These are phyloP conservation scores for Coryphaenoides rupestris DNA, from an alignment of 2,113 vertebrate species.

Conservation along the genomic window DNA sequence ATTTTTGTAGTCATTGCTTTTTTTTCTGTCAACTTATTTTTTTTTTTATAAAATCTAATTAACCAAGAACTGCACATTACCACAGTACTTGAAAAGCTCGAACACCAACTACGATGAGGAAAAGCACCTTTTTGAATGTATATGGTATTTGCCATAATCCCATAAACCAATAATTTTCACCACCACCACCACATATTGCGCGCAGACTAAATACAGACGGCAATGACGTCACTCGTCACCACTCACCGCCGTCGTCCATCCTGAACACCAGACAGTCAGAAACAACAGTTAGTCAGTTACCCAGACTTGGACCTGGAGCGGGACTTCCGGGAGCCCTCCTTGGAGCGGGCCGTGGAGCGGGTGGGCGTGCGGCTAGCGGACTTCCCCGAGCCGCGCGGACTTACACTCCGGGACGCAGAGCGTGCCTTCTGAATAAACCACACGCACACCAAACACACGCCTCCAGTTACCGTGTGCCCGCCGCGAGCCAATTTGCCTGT, in stretches of 20 bases:
- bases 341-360: constrained; percentile 79
- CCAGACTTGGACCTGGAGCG: constrained; percentile 85
- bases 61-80: no score
- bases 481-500: constrained; percentile 7
- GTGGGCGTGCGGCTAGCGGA: constrained; percentile 83
- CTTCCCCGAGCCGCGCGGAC: constrained; percentile 86
- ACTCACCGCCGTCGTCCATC: background rate
- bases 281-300: no score
- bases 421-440: constrained; percentile 86
- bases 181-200: background rate
- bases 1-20: no score
- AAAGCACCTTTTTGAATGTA: no score
- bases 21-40: no score
- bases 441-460: constrained; percentile 36
- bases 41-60: no score
- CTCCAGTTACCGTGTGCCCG: no score
- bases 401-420: constrained; percentile 92
- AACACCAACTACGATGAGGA: no score
- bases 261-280: no score
- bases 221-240: background rate
- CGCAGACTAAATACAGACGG: background rate
- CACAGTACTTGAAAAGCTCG: no score
- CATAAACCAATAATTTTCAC: no score
- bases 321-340: constrained; percentile 87
- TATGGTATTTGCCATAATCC: no score